Conservation (phyloP, 2,888 invertebrate species). For the Ennomos fuscantarius region DNA sequence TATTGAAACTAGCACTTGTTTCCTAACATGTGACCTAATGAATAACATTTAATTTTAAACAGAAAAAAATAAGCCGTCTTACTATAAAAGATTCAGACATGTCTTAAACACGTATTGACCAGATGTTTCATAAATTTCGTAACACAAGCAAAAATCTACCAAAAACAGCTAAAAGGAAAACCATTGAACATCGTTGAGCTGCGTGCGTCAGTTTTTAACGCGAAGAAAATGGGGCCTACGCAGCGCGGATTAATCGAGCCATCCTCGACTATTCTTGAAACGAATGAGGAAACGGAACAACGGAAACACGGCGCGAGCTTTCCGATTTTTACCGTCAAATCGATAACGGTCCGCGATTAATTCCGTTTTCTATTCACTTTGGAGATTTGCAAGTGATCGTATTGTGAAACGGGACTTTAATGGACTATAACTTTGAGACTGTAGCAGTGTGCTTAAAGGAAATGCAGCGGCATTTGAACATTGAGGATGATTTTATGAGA, state of each 20-base stretch:
- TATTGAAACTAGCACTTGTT: too few species aligned
- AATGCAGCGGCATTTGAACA: too few species aligned
- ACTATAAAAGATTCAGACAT: too few species aligned
- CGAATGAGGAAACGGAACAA: conserved; percentile 50
- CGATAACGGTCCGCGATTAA: conserved; percentile 36
- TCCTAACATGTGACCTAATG: too few species aligned
- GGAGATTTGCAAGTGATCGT: conserved; percentile 1
- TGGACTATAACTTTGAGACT: not conserved
- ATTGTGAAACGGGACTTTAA: conserved; percentile 9
- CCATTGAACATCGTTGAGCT: conserved; percentile 58
- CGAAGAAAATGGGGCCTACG: conserved; percentile 61
- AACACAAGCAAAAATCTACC: conserved; percentile 35
- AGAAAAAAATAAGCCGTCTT: too few species aligned
- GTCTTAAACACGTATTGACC: conserved; percentile 2
- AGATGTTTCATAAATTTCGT: too few species aligned
- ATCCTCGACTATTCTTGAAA: conserved; percentile 59
- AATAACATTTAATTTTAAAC: too few species aligned
- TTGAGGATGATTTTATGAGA: too few species aligned
- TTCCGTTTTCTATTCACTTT: conserved; percentile 17
- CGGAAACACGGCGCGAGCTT: conserved; percentile 43
- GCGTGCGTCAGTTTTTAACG: conserved; percentile 71
- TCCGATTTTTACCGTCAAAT: conserved; percentile 50
- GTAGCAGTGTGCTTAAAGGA: too few species aligned
- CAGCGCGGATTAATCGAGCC: conserved; percentile 61
- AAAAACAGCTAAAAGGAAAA: conserved; percentile 75